A percentile compares a stretch with the other conserved stretches of the same genome.
phyloP scores from a whole-genome alignment of 2,888 invertebrate genomes.

The Leistus spinibarbis region DNA sequence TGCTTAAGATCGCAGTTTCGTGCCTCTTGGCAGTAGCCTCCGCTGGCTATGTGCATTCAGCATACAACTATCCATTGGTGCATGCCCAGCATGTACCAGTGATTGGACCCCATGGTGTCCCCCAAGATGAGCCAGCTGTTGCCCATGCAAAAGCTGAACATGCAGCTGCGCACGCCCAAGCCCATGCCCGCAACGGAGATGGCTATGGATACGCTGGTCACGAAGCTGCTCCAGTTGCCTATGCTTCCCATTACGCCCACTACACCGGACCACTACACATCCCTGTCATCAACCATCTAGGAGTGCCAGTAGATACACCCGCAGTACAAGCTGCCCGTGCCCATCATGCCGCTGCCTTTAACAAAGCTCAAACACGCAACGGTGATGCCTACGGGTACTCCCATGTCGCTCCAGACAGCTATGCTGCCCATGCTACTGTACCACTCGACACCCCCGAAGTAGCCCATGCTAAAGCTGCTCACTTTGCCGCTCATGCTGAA shows the following conservation, averaged over 20 bases:
- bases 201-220: constrained; percentile 13
- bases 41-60: constrained; percentile 10
- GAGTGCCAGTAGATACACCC: constrained; percentile 60
- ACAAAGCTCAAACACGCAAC: constrained; percentile 45
- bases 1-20: constrained; percentile 32
- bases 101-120: constrained; percentile 61
- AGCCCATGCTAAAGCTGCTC: constrained; percentile 61
- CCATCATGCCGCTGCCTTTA: constrained; percentile 60
- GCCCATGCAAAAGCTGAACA: constrained; percentile 57
- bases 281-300: constrained; percentile 51
- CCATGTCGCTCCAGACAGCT: constrained; percentile 42
- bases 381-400: constrained; percentile 38
- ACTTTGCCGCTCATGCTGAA: constrained; percentile 56
- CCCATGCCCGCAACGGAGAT: constrained; percentile 1
- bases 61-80: constrained; percentile 10
- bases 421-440: constrained; percentile 44
- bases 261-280: constrained; percentile 26
- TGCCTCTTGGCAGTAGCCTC: constrained; percentile 40
- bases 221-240: constrained; percentile 17
- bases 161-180: constrained; percentile 33
- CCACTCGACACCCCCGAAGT: constrained; percentile 59
- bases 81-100: constrained; percentile 53
- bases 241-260: constrained; percentile 37
- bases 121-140: constrained; percentile 65
- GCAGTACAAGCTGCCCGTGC: constrained; percentile 61